Conservation (phyloP, 2,888 invertebrate species). For the Allygus modestus region DNA sequence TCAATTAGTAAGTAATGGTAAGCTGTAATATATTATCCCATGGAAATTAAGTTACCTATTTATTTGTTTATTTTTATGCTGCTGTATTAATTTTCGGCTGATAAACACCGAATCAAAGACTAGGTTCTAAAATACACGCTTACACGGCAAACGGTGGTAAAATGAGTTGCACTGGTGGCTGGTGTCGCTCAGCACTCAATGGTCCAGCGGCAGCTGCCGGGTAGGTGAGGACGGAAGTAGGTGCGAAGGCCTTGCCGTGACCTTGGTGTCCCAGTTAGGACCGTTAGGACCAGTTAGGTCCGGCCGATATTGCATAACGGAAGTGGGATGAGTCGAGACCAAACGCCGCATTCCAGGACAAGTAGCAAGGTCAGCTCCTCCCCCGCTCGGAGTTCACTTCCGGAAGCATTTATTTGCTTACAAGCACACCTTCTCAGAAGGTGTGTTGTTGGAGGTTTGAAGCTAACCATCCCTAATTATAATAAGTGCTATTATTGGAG, state of each 20-base stretch:
- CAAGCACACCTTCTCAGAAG: not conserved
- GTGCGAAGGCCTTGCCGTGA: conserved; percentile 37
- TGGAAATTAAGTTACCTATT: no score
- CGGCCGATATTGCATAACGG: conserved; percentile 54
- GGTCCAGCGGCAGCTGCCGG: not conserved
- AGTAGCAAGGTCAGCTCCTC: conserved; percentile 29
- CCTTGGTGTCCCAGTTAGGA: conserved; percentile 51
- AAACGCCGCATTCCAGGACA: conserved; percentile 38
- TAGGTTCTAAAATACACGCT: no score
- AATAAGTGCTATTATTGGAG: no score
- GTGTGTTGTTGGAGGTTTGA: no score
- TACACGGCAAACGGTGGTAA: no score
- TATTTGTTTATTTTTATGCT: no score
- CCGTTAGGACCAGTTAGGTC: conserved; percentile 52
- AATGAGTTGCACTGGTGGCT: not conserved
- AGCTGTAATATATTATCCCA: no score
- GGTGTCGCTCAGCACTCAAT: not conserved
- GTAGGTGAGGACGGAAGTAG: conserved; percentile 7
- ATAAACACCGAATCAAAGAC: no score
- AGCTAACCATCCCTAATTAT: no score
- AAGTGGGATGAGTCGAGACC: conserved; percentile 42
- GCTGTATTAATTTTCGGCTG: no score
- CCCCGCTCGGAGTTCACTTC: not conserved
- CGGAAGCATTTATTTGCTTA: not conserved
- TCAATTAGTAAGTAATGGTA: no score